A percentile compares a stretch with the other conserved stretches of the same genome.
Conservation (phyloP, 2,888 invertebrate species). For the Clostera curtula region DNA sequence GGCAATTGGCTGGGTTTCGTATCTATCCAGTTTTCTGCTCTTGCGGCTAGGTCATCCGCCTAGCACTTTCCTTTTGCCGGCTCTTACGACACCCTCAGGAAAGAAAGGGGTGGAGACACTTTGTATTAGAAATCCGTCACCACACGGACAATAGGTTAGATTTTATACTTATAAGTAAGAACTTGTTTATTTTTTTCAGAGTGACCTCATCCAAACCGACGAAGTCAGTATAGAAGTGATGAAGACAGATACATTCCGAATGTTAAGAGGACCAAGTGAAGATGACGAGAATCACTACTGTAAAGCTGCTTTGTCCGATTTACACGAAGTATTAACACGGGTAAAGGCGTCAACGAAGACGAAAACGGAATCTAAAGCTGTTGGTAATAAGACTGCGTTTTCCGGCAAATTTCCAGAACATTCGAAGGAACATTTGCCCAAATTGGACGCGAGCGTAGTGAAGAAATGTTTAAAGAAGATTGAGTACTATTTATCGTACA, state of each 20-base stretch:
- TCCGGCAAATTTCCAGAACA: slow-evolving; percentile 74
- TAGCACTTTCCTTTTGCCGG: no score
- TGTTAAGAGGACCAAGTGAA: slow-evolving; percentile 77
- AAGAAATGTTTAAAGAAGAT: slow-evolving; percentile 78
- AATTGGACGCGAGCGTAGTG: slow-evolving; percentile 69
- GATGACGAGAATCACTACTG: slow-evolving; percentile 74
- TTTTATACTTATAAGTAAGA: no score
- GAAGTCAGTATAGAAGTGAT: slow-evolving; percentile 72
- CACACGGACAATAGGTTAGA: no score
- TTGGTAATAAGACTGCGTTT: slow-evolving; percentile 45
- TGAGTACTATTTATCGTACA: slow-evolving; percentile 82
- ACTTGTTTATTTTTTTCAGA: slow-evolving; percentile 70
- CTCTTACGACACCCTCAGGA: no score
- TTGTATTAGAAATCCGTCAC: no score
- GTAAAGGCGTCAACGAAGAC: slow-evolving; percentile 42
- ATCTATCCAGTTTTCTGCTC: slow-evolving; percentile 4
- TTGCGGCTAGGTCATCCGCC: no score
- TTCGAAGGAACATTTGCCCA: slow-evolving; percentile 56
- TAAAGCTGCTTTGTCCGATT: slow-evolving; percentile 80
- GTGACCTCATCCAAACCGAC: slow-evolving; percentile 71
- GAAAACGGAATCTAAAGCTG: slow-evolving; percentile 17
- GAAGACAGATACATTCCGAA: slow-evolving; percentile 74
- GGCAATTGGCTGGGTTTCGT: no score
- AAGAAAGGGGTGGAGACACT: no score
- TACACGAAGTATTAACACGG: slow-evolving; percentile 67